Evolutionary conservation across 2,113 vertebrate species (phyloP).

Genomic region (Bambusicola thoracicus): DNA sequence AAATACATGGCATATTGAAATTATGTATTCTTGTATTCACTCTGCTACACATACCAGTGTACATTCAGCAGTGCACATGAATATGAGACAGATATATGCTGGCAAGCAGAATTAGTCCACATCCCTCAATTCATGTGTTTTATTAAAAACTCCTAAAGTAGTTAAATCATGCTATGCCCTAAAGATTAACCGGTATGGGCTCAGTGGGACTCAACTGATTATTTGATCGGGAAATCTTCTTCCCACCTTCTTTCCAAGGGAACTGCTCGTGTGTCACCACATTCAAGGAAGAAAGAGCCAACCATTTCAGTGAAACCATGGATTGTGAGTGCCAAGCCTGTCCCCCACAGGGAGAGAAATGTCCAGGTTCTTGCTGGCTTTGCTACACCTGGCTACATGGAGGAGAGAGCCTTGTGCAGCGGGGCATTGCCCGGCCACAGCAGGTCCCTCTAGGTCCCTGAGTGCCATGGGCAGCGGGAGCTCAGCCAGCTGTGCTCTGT

Average conservation of each 20-base stretch:
- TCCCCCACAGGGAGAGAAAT: not conserved
- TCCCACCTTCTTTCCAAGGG: not conserved
- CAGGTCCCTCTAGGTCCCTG: not conserved
- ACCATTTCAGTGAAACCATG: fast-evolving
- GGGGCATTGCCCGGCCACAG: not conserved
- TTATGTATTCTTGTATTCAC: not conserved
- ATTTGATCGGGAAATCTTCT: not conserved
- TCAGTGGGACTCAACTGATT: not conserved
- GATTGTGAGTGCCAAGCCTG: not conserved
- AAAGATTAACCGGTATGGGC: not conserved
- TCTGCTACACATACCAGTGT: too few relatives aligned
- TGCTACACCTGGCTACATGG: fast-evolving
- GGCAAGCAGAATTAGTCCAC: not conserved
- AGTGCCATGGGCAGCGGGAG: fast-evolving
- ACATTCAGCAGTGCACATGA: not conserved
- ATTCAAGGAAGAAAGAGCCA: not conserved
- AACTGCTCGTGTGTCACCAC: not conserved
- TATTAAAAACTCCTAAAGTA: not conserved
- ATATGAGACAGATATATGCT: not conserved
- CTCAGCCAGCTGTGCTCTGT: not conserved
- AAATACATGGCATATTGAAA: not conserved
- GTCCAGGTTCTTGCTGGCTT: not conserved
- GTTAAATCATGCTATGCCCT: not conserved
- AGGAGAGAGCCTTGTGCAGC: not conserved
- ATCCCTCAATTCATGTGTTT: not conserved